Conservation (phyloP, 2,888 invertebrate species). For the Cryptops parisi region DNA sequence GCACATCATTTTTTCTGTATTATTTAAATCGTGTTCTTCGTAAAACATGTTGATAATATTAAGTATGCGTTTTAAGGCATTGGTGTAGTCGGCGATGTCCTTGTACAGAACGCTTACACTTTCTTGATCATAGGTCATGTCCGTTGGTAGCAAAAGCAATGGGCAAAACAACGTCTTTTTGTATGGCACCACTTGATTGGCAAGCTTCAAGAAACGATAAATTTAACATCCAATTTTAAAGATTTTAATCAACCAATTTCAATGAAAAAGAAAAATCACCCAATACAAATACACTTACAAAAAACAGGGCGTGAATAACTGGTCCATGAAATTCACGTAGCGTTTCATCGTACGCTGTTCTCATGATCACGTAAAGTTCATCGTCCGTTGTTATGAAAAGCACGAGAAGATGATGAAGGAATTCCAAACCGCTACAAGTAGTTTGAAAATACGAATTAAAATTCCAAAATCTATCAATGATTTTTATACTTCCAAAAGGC, state of each 20-base stretch:
- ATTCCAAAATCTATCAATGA: too few relatives aligned
- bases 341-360: slow-evolving; percentile 28
- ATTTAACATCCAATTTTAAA: not conserved
- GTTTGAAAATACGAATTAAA: slow-evolving; percentile 28
- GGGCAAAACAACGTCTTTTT: not conserved
- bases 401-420: too few relatives aligned
- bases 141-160: not conserved
- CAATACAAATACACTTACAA: slow-evolving; percentile 25
- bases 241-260: too few relatives aligned
- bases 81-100: not conserved
- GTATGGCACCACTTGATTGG: slow-evolving; percentile 2
- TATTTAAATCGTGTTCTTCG: not conserved
- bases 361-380: too few relatives aligned
- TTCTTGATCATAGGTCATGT: not conserved
- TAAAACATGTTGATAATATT: slow-evolving; percentile 1
- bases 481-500: too few relatives aligned
- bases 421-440: slow-evolving; percentile 25
- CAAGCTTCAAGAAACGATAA: not conserved
- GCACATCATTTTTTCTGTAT: too few relatives aligned
- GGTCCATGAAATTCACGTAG: slow-evolving; percentile 31
- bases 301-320: slow-evolving; percentile 32
- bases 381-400: too few relatives aligned
- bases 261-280: too few relatives aligned
- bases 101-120: not conserved
- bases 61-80: not conserved